phyloP scores from a whole-genome alignment of 2,797 vertebrate species.

The Danio kyathit region DNA sequence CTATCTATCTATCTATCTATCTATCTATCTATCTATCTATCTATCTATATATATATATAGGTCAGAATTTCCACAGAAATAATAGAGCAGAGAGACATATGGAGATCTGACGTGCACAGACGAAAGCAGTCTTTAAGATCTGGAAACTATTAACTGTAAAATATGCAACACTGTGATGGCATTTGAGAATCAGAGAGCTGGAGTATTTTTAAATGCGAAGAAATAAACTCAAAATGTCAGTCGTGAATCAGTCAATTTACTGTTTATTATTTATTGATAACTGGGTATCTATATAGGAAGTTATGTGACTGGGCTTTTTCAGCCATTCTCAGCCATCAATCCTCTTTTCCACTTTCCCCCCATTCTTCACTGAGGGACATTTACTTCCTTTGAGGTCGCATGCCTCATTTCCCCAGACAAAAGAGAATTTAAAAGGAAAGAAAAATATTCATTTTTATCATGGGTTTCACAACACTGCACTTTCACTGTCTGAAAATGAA shows the following conservation, averaged over 20 bases:
- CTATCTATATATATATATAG: no score
- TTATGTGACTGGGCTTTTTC: background rate
- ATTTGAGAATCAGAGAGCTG: background rate
- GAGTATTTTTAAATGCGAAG: background rate
- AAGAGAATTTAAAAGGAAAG: background rate
- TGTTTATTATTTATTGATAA: background rate
- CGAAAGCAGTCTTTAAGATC: background rate
- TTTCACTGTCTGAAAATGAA: background rate
- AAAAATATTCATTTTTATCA: background rate
- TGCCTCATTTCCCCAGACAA: slow-evolving; percentile 60
- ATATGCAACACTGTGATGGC: slow-evolving; percentile 6
- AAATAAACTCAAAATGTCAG: slow-evolving; percentile 9
- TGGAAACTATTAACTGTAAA: slow-evolving; percentile 28
- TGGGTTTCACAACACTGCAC: background rate
- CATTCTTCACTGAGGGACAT: slow-evolving; percentile 16
- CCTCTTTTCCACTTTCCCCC: background rate
- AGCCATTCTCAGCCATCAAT: background rate
- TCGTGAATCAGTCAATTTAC: background rate
- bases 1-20: no score
- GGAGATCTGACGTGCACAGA: background rate
- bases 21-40: no score
- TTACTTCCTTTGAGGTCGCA: slow-evolving; percentile 64
- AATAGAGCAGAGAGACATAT: slow-evolving; percentile 22
- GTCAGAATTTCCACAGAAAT: slow-evolving; percentile 33
- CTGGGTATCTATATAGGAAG: background rate